phyloP scores from a whole-genome alignment of 2,113 vertebrate species.

The Elanoides forficatus region DNA sequence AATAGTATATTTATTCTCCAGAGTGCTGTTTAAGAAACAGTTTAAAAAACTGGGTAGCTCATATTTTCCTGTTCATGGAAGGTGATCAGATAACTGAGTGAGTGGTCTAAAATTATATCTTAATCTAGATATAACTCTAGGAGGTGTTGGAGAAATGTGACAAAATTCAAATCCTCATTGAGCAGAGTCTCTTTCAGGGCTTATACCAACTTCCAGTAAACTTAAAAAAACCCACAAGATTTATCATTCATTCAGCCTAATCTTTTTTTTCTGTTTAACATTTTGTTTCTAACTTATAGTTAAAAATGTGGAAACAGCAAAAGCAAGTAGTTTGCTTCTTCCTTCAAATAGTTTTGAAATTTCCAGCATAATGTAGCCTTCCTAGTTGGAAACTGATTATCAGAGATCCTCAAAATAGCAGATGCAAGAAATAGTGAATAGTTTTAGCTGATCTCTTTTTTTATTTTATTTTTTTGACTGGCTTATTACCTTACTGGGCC shows the following conservation, averaged over 20 bases:
- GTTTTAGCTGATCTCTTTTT: background rate
- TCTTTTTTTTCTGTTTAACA: background rate
- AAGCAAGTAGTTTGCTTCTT: background rate
- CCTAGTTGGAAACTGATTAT: background rate
- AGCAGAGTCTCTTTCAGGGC: background rate
- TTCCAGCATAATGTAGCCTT: background rate
- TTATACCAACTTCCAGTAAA: background rate
- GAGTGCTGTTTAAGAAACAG: background rate
- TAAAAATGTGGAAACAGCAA: background rate
- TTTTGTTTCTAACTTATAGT: background rate
- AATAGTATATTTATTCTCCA: background rate
- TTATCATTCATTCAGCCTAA: background rate
- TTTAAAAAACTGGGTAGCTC: background rate
- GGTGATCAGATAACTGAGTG: background rate
- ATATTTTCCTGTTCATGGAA: background rate
- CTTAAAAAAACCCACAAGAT: background rate
- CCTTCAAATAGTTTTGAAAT: background rate
- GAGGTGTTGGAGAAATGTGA: background rate
- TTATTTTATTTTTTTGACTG: background rate
- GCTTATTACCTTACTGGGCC: slow-evolving; percentile 1
- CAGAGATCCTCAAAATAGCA: background rate
- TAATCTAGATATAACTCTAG: background rate
- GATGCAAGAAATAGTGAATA: background rate
- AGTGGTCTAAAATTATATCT: background rate
- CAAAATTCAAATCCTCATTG: background rate